These are phyloP conservation scores for Trissolcus japonicus DNA, from an alignment of 2,888 invertebrate species.

Conservation along the genomic window DNA sequence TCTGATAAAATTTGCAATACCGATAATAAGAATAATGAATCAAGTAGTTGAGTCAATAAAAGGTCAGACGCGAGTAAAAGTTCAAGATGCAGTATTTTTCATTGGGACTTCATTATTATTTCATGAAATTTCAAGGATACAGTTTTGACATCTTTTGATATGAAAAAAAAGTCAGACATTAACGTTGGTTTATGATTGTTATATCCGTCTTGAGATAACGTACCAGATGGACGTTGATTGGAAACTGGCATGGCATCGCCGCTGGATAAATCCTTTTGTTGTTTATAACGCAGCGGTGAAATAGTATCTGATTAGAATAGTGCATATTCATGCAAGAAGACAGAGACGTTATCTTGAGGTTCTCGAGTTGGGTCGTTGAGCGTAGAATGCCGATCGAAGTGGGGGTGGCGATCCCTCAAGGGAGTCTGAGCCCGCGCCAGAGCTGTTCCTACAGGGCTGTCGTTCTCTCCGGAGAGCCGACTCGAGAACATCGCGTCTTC, in stretches of 20 bases:
- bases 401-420: slow-evolving; percentile 62
- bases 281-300: slow-evolving; percentile 8
- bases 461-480: slow-evolving; percentile 63
- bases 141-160: no score
- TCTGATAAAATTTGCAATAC: no score
- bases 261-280: slow-evolving; percentile 6
- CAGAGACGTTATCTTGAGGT: slow-evolving; percentile 63
- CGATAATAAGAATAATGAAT: no score
- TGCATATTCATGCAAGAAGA: slow-evolving; percentile 52
- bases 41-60: no score
- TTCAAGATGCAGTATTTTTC: no score
- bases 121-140: no score
- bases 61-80: no score
- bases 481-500: slow-evolving; percentile 57
- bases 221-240: no score
- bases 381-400: slow-evolving; percentile 54
- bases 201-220: no score
- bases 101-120: background rate
- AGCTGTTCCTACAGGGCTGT: slow-evolving; percentile 68
- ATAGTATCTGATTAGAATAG: slow-evolving; percentile 37
- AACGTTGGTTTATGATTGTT: no score
- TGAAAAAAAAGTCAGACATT: background rate
- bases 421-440: slow-evolving; percentile 73
- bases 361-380: slow-evolving; percentile 60
- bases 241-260: no score